A percentile compares a stretch with the other conserved stretches of the same genome.
These are phyloP conservation scores for Corynorhinus townsendii DNA, from an alignment of 2,113 vertebrate genomes.

Conservation along the genomic window DNA sequence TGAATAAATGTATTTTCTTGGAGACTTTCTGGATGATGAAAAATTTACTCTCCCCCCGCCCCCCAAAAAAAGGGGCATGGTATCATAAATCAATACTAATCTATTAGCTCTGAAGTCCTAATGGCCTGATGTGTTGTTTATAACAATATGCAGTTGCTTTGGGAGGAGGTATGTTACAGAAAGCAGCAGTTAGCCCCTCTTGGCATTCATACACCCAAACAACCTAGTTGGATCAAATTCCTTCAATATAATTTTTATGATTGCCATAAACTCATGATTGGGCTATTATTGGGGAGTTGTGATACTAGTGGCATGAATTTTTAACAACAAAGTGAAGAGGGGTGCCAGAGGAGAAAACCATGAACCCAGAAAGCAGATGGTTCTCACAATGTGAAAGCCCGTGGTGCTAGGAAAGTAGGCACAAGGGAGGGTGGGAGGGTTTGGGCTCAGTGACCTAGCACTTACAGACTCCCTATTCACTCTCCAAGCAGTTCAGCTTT, in stretches of 20 bases:
- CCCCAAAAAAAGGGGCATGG: background rate
- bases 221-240: background rate
- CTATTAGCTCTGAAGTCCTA: background rate
- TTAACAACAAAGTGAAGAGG: background rate
- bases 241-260: background rate
- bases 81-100: background rate
- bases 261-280: background rate
- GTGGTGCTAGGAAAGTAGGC: background rate
- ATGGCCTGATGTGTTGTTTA: background rate
- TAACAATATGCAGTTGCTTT: background rate
- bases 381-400: background rate
- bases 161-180: background rate
- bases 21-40: background rate
- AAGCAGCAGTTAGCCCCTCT: background rate
- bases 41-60: accelerated
- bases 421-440: too few relatives aligned
- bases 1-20: background rate
- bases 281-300: background rate
- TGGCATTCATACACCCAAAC: background rate
- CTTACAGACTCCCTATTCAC: background rate
- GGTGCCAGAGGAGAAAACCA: background rate
- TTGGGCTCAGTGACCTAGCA: background rate
- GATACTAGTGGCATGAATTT: background rate
- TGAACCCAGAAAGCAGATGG: background rate
- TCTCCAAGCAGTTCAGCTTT: background rate